Percentiles rank a stretch among this genome's conserved stretches.
These are phyloP conservation scores for Clistopyga incitator DNA, from an alignment of 2,888 invertebrate genomes.

Conservation along the genomic window DNA sequence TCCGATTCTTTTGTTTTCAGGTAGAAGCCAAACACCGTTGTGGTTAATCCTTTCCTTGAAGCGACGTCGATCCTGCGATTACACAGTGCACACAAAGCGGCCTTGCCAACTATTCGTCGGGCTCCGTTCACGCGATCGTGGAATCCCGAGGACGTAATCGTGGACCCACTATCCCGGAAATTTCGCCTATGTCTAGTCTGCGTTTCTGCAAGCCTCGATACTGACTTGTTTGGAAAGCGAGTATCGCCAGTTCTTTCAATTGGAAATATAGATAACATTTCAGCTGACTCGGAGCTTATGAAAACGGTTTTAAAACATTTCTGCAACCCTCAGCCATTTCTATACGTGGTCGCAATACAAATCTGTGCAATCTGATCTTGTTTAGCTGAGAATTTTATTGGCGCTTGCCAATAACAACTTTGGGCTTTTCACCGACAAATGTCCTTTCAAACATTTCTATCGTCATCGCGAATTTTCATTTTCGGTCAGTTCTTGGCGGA, in stretches of 20 bases:
- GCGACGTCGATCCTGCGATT: conserved; percentile 7
- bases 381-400: too few species aligned
- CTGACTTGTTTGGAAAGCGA: conserved; percentile 20
- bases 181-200: conserved; percentile 6
- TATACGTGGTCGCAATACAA: background rate
- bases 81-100: background rate
- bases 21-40: conserved; percentile 49
- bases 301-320: background rate
- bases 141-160: conserved; percentile 38
- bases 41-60: conserved; percentile 60
- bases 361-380: background rate
- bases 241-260: background rate
- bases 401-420: too few species aligned
- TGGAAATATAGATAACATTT: conserved; percentile 28
- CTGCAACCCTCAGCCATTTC: background rate
- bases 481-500: too few species aligned
- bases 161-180: conserved; percentile 12
- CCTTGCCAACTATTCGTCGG: background rate
- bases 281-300: background rate
- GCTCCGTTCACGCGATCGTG: conserved; percentile 24
- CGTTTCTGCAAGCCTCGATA: conserved; percentile 23
- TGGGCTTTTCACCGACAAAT: too few species aligned
- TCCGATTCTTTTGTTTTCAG: conserved; percentile 49
- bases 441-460: too few species aligned
- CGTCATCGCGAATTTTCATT: too few species aligned